phyloP scores from a whole-genome alignment of 2,797 vertebrate species.

The Clamator glandarius region DNA sequence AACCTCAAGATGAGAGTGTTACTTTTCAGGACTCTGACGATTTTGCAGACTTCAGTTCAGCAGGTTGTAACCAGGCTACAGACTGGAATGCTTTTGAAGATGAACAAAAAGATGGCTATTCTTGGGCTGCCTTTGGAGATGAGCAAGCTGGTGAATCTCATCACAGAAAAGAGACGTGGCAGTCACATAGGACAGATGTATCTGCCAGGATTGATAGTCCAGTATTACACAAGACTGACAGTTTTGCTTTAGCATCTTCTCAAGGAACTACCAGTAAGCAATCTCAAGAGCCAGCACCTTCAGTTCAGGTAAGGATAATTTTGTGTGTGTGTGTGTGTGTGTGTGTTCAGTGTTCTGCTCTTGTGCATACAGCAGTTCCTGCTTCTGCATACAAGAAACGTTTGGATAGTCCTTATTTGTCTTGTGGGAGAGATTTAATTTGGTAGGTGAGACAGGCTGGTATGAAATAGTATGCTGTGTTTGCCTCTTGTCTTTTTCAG shows the following conservation, averaged over 20 bases:
- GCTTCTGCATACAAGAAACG: neutral
- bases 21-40: constrained; percentile 88
- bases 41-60: constrained; percentile 95
- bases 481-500: neutral
- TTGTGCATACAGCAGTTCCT: neutral
- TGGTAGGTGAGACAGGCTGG: neutral
- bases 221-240: constrained; percentile 62
- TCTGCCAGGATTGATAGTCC: constrained; percentile 47
- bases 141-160: constrained; percentile 71
- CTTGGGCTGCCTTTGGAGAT: constrained; percentile 88
- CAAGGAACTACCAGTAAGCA: constrained; percentile 67
- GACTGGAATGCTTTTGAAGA: constrained; percentile 89
- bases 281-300: constrained; percentile 72
- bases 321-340: no score
- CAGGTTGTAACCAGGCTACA: constrained; percentile 72
- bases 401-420: constrained; percentile 35
- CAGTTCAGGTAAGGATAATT: constrained; percentile 75
- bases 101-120: constrained; percentile 74
- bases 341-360: neutral
- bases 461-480: neutral
- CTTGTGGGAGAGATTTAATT: constrained; percentile 13
- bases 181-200: constrained; percentile 73
- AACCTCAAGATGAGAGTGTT: constrained; percentile 69
- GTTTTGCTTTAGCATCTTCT: constrained; percentile 58
- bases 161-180: constrained; percentile 75